Base-by-base conservation (phyloP, 2,797 vertebrate genomes). In the Chaenodraco wilsoni region DNA sequence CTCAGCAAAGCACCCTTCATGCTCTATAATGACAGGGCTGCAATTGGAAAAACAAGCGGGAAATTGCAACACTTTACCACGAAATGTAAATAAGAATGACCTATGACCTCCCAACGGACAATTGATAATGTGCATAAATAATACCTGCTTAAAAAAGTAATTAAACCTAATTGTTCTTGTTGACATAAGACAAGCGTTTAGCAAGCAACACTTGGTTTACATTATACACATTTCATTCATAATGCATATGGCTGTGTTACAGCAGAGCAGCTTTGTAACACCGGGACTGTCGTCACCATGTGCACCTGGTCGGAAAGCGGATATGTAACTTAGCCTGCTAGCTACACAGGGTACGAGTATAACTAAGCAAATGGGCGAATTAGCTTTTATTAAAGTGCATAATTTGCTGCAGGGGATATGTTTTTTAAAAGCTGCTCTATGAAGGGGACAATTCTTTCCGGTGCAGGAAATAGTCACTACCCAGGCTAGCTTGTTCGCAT, bases 391-490 rank as follows among this genome's bases (percentile, higher is more conserved):
- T 13, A 17, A 0, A 16, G 1, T 7, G 17, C 15, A 37, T 6
- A 3, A 15, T 33, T 7, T 19, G 3, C 23, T 19, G 27, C 15
- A 41, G 5, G 6, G 19, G 1, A 45, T 0, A 4, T 14, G 6
- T 1, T 2, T 0, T 7, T 2, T 9, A 16, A 44, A 17, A 65
- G 15, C 75, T 4, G 6, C 13, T 57, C 9, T 21, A 2, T 16
- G 12, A 44, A 9, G 40, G 13, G 33, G 59, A 61, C 48, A 11
- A 41, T 45, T 45, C 0, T 64, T 48, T 65, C 21, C 59, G 27
- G n/a, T 65, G 80, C 74, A 84, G 76, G 69, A 76, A 86, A 65
- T 68, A 78, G 73, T 74, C 78, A 16, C 16, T 5, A 60, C 52
- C 76, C 1, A 15, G 1, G 81, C 70, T 87, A 83, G 58, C 62